phyloP scores from a whole-genome alignment of 2,888 invertebrate genomes.

The Vesta saturnalis region DNA sequence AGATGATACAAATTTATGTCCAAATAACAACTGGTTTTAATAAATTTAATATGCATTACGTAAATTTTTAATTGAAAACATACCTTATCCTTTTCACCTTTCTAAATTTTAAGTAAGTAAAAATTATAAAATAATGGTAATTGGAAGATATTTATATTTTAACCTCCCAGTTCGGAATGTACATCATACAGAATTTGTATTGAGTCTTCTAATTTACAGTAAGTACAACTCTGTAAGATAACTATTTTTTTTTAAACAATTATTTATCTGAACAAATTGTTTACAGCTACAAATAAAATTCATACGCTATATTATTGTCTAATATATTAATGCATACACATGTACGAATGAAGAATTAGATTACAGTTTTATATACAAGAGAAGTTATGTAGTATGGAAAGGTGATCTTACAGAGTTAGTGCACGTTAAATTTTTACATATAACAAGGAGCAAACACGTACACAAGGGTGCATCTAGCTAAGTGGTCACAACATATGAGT shows the following conservation, averaged over 20 bases:
- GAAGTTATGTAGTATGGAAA: slow-evolving; percentile 26
- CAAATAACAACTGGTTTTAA: no score
- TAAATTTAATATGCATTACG: no score
- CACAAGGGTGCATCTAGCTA: slow-evolving; percentile 54
- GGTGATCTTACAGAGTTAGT: slow-evolving; percentile 53
- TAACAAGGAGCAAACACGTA: slow-evolving; percentile 58
- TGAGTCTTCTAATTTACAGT: slow-evolving; percentile 56
- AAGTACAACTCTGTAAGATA: slow-evolving; percentile 52
- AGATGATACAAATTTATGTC: slow-evolving; percentile 63
- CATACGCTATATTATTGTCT: slow-evolving; percentile 53
- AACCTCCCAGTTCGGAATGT: slow-evolving; percentile 63
- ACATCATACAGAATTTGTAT: slow-evolving; percentile 49
- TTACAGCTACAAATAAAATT: slow-evolving; percentile 48
- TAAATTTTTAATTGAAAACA: no score
- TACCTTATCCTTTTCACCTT: no score
- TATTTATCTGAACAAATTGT: slow-evolving; percentile 1
- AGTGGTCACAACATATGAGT: slow-evolving; percentile 53
- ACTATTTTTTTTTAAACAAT: slow-evolving; percentile 17
- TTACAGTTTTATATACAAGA: slow-evolving; percentile 57
- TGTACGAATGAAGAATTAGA: slow-evolving; percentile 39
- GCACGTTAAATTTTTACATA: slow-evolving; percentile 53
- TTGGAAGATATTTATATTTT: slow-evolving; percentile 62
- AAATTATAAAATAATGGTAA: not conserved
- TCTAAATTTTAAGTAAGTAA: no score
- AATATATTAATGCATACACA: slow-evolving; percentile 48